Evolutionary conservation across 2,888 invertebrate species (phyloP).

Genomic region (Stegophylla sp.): DNA sequence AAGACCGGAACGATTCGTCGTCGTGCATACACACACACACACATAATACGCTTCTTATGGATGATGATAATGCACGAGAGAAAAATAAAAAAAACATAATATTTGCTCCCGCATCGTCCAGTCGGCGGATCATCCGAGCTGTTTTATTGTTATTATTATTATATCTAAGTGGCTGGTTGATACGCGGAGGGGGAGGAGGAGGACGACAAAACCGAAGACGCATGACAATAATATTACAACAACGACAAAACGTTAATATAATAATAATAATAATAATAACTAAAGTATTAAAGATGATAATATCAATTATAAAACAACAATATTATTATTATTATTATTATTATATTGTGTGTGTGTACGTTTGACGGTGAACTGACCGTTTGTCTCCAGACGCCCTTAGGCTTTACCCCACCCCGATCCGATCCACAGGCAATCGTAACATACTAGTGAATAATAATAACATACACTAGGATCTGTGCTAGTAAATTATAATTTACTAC

Average conservation of each 20-base stretch:
- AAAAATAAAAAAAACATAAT: background rate
- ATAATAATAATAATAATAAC: background rate
- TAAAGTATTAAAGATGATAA: too few relatives aligned
- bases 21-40: too few relatives aligned
- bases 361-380: background rate
- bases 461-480: too few relatives aligned
- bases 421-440: background rate
- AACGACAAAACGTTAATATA: conserved; percentile 11
- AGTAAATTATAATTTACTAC: background rate
- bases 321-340: conserved; percentile 33
- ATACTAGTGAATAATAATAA: too few relatives aligned
- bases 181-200: background rate
- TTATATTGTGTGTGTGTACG: too few relatives aligned
- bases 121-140: conserved; percentile 10
- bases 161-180: background rate
- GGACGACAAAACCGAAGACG: too few relatives aligned
- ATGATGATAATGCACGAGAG: too few relatives aligned
- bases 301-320: conserved; percentile 30
- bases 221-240: too few relatives aligned
- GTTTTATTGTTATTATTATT: conserved; percentile 25
- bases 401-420: background rate
- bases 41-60: background rate
- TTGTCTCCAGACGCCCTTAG: background rate
- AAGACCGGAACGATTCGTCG: conserved; percentile 49
- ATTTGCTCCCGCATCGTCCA: background rate